Percentiles rank a stretch among this genome's conserved stretches.
phyloP scores from a whole-genome alignment of 2,113 vertebrate species.

The Recurvirostra avosetta region DNA sequence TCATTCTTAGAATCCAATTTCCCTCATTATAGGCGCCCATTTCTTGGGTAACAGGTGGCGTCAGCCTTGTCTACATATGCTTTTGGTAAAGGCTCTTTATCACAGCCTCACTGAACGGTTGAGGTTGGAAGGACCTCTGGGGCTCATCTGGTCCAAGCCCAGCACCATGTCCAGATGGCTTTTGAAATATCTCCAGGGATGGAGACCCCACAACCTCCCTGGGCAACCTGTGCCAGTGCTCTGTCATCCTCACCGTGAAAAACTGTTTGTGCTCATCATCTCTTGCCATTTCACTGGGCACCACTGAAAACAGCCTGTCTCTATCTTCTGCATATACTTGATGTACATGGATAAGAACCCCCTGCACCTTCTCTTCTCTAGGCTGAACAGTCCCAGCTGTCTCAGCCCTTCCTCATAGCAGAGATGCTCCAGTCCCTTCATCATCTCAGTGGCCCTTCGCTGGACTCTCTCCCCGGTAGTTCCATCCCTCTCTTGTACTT shows the following conservation, averaged over 20 bases:
- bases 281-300: too few species aligned
- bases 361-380: neutral
- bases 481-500: neutral
- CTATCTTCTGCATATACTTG: too few species aligned
- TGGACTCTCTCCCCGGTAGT: neutral
- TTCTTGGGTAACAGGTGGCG: neutral
- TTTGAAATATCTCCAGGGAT: neutral
- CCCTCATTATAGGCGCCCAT: neutral
- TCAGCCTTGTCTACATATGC: neutral
- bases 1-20: too few species aligned
- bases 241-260: neutral
- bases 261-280: neutral
- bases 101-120: too few species aligned
- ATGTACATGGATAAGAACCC: too few species aligned
- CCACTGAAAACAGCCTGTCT: neutral
- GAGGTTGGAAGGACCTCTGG: neutral
- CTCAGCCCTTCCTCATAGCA: neutral
- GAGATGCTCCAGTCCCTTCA: neutral
- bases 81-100: neutral
- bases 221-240: neutral
- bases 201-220: neutral
- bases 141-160: too few species aligned
- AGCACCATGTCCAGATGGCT: neutral
- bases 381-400: neutral
- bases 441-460: neutral